phyloP scores from a whole-genome alignment of 2,113 vertebrate genomes.

The Limanda limanda region DNA sequence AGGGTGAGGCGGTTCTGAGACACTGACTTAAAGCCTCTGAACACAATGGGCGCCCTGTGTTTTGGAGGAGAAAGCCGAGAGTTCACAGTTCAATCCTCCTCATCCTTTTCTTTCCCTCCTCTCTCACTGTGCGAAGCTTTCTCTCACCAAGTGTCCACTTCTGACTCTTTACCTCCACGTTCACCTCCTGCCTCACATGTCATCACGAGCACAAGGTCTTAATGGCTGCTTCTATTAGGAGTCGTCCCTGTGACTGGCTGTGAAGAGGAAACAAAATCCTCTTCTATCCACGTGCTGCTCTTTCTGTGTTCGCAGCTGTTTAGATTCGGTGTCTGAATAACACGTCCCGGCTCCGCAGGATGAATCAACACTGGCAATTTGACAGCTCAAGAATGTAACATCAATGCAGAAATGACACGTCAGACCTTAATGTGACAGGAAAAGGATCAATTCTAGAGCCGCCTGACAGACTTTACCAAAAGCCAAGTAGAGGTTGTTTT shows the following conservation, averaged over 20 bases:
- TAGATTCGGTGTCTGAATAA: slow-evolving; percentile 22
- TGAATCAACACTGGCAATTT: slow-evolving; percentile 6
- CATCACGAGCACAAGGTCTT: neutral
- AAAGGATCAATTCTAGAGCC: neutral
- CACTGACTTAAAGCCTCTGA: slow-evolving; percentile 58
- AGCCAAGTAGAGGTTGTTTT: too few species aligned
- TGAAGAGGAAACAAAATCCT: neutral
- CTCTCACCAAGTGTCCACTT: slow-evolving; percentile 15
- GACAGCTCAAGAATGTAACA: neutral
- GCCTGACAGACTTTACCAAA: too few species aligned
- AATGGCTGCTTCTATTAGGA: neutral
- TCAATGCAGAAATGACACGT: neutral
- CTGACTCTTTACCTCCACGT: neutral
- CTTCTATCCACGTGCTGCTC: slow-evolving; percentile 1
- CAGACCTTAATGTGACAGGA: neutral
- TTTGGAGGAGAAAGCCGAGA: slow-evolving; percentile 28
- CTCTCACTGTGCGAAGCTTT: neutral
- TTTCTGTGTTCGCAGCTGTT: slow-evolving; percentile 11
- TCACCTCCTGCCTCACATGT: neutral
- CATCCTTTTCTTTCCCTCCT: slow-evolving; percentile 38
- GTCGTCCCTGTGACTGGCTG: neutral
- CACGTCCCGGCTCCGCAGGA: neutral
- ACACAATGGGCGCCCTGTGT: slow-evolving; percentile 76
- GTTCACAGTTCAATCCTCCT: slow-evolving; percentile 51
- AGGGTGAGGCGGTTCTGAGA: slow-evolving; percentile 28